Evolutionary conservation across 2,113 vertebrate species (phyloP).

Genomic region (Sceloporus undulatus): DNA sequence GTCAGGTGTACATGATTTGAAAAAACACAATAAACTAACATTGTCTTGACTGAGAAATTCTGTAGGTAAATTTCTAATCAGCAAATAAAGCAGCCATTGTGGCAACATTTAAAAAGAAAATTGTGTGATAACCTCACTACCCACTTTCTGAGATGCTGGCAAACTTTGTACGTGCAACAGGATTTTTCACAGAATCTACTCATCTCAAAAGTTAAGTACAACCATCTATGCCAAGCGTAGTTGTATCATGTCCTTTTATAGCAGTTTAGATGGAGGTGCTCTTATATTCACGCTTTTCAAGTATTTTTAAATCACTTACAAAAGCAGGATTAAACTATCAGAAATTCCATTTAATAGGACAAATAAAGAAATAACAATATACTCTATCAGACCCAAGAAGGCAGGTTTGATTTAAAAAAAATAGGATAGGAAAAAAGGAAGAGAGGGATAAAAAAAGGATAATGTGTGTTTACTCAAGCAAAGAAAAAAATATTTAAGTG

Average conservation of each 20-base stretch:
- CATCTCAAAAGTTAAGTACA: slow-evolving; percentile 15
- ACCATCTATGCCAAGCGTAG: slow-evolving; percentile 6
- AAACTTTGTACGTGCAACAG: neutral
- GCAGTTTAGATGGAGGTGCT: slow-evolving; percentile 72
- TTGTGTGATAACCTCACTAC: neutral
- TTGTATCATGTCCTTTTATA: slow-evolving; percentile 51
- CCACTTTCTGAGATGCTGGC: neutral
- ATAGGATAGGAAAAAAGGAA: slow-evolving; percentile 71
- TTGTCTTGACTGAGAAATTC: neutral
- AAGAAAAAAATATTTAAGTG: slow-evolving; percentile 98
- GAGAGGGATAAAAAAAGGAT: slow-evolving; percentile 84
- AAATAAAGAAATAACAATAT: slow-evolving; percentile 90
- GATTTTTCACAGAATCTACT: neutral
- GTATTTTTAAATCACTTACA: slow-evolving; percentile 88
- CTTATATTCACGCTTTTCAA: slow-evolving; percentile 78
- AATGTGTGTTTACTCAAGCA: slow-evolving; percentile 96
- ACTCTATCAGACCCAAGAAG: slow-evolving; percentile 81
- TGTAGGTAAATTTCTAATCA: neutral
- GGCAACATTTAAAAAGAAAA: neutral
- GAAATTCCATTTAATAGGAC: slow-evolving; percentile 89
- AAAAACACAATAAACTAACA: slow-evolving; percentile 17
- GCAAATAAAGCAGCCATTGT: neutral
- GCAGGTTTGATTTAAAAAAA: slow-evolving; percentile 78
- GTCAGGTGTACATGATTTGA: neutral
- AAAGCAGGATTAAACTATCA: slow-evolving; percentile 86